phyloP scores from a whole-genome alignment of 2,888 invertebrate species.

The Catonia carolina region DNA sequence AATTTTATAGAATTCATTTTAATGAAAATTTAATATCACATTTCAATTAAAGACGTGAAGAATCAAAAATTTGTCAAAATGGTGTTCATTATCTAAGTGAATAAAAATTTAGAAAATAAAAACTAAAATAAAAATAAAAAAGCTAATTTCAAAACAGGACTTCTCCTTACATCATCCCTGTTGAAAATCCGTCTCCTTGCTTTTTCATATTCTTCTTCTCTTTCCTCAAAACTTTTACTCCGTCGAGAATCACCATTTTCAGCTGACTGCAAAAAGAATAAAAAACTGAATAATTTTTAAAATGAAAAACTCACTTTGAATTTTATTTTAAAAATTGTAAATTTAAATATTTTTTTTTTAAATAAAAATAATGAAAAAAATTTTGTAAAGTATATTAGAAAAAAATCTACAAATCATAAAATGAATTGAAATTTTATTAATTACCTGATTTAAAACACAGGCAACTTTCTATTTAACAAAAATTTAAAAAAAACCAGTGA shows the following conservation, averaged over 20 bases:
- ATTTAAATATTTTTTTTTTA: neutral
- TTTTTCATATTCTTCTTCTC: slow-evolving; percentile 83
- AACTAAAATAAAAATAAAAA: neutral
- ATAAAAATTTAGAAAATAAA: too few species aligned
- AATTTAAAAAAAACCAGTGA: neutral
- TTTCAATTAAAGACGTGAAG: too few species aligned
- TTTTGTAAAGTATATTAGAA: neutral
- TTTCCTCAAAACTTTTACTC: slow-evolving; percentile 83
- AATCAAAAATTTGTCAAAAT: too few species aligned
- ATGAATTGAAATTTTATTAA: neutral
- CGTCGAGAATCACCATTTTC: slow-evolving; percentile 60
- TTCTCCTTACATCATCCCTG: slow-evolving; percentile 43
- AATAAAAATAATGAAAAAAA: too few species aligned
- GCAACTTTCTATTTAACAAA: neutral
- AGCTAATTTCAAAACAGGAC: neutral
- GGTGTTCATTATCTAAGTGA: too few species aligned
- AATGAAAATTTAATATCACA: too few species aligned
- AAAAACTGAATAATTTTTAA: neutral
- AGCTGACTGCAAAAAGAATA: slow-evolving; percentile 44
- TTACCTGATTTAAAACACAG: neutral
- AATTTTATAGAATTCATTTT: too few species aligned
- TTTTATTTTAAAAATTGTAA: neutral
- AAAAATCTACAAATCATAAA: neutral
- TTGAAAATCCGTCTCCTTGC: slow-evolving; percentile 81
- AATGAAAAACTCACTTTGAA: neutral